These are phyloP conservation scores for Heterotis niloticus DNA, from an alignment of 2,113 vertebrate genomes.

Conservation along the genomic window DNA sequence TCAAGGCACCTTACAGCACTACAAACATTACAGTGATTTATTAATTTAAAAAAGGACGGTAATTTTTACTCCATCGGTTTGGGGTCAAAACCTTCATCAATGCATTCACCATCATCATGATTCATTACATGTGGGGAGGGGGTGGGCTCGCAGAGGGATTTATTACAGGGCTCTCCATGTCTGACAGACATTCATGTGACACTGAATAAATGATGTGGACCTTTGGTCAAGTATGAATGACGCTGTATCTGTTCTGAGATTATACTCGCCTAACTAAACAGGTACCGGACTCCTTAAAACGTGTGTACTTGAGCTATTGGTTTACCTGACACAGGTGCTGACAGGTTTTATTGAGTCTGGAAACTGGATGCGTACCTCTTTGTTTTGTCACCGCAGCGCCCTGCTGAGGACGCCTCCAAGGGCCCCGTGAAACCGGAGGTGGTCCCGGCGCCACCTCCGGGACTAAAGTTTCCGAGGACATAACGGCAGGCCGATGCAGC, in stretches of 20 bases:
- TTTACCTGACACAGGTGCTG: not conserved
- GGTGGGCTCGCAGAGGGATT: slow-evolving; percentile 1
- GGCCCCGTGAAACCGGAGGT: slow-evolving; percentile 49
- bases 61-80: too few species aligned
- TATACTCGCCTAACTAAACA: slow-evolving; percentile 2
- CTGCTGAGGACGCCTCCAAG: slow-evolving; percentile 31
- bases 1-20: too few species aligned
- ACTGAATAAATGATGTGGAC: slow-evolving; percentile 43
- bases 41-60: too few species aligned
- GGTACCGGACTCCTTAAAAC: not conserved
- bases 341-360: not conserved
- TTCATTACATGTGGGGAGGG: not conserved
- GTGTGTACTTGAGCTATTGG: not conserved
- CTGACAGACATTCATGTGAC: slow-evolving; percentile 24
- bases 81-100: too few species aligned
- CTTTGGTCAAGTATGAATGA: slow-evolving; percentile 28
- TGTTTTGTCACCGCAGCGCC: not conserved
- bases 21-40: too few species aligned
- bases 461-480: slow-evolving; percentile 47
- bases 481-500: slow-evolving; percentile 42
- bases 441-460: slow-evolving; percentile 16
- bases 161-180: slow-evolving; percentile 15
- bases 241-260: slow-evolving; percentile 19
- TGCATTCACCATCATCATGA: slow-evolving; percentile 16
- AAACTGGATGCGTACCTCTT: not conserved